Base-by-base conservation (phyloP, 2,113 vertebrate species). In the Hucho hucho region DNA sequence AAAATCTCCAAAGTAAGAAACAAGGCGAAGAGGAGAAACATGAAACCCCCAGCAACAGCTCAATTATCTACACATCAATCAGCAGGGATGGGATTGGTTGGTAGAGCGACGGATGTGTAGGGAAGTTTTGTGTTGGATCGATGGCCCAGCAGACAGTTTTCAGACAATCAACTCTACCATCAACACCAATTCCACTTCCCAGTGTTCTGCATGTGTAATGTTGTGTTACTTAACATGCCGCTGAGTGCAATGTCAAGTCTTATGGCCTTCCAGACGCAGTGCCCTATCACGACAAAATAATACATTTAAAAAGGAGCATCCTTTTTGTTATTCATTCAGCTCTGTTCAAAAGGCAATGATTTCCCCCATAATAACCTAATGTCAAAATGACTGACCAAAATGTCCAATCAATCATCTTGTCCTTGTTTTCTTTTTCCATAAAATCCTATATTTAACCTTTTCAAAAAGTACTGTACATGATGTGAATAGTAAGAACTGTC, bases 31-130 rank as follows among this genome's bases (percentile, higher is more conserved):
- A 81, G 80, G 77, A 79, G 84, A 85, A 90, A 89, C 87, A 88
- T 91, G 87, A 82, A 89, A 88, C 83, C 87, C 83, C 79, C 28
- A 32, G 86, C 43, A 88, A 91, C 87, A 89, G 88, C 87, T 93
- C 90, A 91, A 92, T 94, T 93, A 93, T 88, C 88, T 79, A 61
- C 84, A 83, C 90, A 91, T 92, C 90, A 90, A 88, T 92, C 91
- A 90, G 85, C 78, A 20, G 76, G 78, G 84, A 75, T 78, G 88
- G 84, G 89, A 92, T 89, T 88, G 90, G 79, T 80, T 83, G 77
- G 24, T 67, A 29, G 90, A 80, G 88, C 86, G 89, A 91, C 81
- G 83, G 84, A 90, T 77, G 80, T 32, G 73, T 75, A 84, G 76
- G 76, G 85, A 87, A 87, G 89, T 87, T 83, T 83, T 79, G 83